Conservation (phyloP, 2,888 invertebrate genomes). For the Phragmatobia fuliginosa region DNA sequence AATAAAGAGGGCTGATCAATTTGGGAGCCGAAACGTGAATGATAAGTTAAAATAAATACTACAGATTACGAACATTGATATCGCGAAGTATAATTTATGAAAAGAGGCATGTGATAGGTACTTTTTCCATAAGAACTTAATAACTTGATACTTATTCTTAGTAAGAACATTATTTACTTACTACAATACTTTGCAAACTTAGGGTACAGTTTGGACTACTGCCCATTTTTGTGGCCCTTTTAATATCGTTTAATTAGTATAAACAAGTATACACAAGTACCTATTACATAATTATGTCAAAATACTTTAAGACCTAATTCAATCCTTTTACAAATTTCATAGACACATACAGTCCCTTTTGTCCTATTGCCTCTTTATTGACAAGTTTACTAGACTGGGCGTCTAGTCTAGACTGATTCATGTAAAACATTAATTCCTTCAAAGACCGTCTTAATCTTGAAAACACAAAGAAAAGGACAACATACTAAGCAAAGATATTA, state of each 20-base stretch:
- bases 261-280: too few species aligned
- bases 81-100: neutral
- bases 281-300: neutral
- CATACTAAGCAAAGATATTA: neutral
- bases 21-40: slow-evolving; percentile 24
- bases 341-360: neutral
- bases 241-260: too few species aligned
- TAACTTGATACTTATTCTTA: neutral
- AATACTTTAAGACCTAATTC: neutral
- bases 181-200: neutral
- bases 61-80: slow-evolving; percentile 5
- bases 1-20: slow-evolving; percentile 24
- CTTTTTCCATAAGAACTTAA: neutral
- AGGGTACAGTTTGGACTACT: neutral
- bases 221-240: neutral
- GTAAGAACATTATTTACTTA: neutral
- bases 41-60: slow-evolving; percentile 14
- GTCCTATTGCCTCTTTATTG: neutral
- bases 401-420: neutral
- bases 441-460: neutral
- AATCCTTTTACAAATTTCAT: neutral
- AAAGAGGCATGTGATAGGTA: neutral
- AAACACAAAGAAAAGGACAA: neutral
- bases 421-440: neutral
- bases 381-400: neutral